Evolutionary conservation across 2,113 vertebrate genomes (phyloP), one percentile per base, ranked within the genome.

Genomic region (Alexandromys fortis): DNA sequence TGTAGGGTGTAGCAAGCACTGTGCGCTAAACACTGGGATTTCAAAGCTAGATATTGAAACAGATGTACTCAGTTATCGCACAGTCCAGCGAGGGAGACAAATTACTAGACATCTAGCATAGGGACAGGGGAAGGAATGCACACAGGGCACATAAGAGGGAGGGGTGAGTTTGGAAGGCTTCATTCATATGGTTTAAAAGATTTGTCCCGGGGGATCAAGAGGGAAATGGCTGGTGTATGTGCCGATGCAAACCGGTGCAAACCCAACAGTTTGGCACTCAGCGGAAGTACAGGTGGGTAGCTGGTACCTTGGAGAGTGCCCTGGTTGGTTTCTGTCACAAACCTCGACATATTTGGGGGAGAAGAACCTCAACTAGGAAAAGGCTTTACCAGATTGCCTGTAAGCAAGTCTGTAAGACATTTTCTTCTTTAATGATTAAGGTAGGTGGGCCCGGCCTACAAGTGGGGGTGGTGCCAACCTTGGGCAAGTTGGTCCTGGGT

Each of bases 31-130:
- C 21, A 22, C 5, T 70, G n/a, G 2, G 21, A 65, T 94, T 96
- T 91, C 45, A 79, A 86, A 96, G 86, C 63, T 82, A 82, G 89
- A 75, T 79, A 91, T 30, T 72, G 28, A 85, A 72, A 58, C 72
- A 55, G 61, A 78, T 42, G 8, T 2, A 7, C 19, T 72, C 89
- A 58, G 42, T 61, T 89, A 89, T 68, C 63, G 82, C 93, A 85
- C 9, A 26, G 35, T 83, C 68, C 73, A 91, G 16, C 2, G 67
- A 61, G 52, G 28, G 76, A 90, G 58, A 76, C 26, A 81, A 76
- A 70, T 35, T 89, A 58, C 78, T 85, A 63, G 78, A 87, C 63
- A 24, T n/a, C 16, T 83, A 65, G 7, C 52, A 38, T 55, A 92
- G 28, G 33, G 7, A 13, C 28, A 65, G 33, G 17, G 45, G 67